Conservation (phyloP, 2,888 invertebrate genomes). For the Synergus gifuensis region DNA sequence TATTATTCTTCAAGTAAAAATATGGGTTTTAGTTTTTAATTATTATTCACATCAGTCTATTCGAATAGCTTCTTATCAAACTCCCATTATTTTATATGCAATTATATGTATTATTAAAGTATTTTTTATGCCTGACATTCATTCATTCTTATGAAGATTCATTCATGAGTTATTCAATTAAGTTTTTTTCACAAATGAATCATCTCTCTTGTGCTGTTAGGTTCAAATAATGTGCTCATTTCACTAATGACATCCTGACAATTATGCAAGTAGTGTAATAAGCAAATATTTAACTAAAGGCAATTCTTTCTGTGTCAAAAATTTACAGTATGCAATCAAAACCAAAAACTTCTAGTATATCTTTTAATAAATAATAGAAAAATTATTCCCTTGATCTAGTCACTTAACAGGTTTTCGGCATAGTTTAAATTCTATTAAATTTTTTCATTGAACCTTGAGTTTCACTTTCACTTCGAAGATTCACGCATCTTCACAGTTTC, state of each 20-base stretch:
- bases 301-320: background rate
- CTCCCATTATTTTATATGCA: background rate
- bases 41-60: background rate
- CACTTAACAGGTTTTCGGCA: background rate
- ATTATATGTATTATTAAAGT: background rate
- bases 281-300: background rate
- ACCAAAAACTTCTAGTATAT: too few relatives aligned
- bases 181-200: background rate
- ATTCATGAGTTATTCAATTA: background rate
- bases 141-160: background rate
- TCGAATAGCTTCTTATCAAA: background rate
- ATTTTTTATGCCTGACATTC: background rate
- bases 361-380: too few relatives aligned
- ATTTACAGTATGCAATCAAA: background rate
- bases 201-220: background rate
- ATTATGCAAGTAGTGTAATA: background rate
- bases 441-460: slow-evolving; percentile 15
- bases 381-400: background rate
- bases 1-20: background rate
- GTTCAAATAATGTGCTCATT: background rate
- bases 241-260: background rate
- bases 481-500: background rate
- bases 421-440: background rate
- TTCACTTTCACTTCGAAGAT: slow-evolving; percentile 30
- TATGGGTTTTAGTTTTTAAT: background rate